A percentile compares a stretch with the other conserved stretches of the same genome.
Evolutionary conservation across 2,888 invertebrate species (phyloP).

Genomic region (Tuta absoluta): DNA sequence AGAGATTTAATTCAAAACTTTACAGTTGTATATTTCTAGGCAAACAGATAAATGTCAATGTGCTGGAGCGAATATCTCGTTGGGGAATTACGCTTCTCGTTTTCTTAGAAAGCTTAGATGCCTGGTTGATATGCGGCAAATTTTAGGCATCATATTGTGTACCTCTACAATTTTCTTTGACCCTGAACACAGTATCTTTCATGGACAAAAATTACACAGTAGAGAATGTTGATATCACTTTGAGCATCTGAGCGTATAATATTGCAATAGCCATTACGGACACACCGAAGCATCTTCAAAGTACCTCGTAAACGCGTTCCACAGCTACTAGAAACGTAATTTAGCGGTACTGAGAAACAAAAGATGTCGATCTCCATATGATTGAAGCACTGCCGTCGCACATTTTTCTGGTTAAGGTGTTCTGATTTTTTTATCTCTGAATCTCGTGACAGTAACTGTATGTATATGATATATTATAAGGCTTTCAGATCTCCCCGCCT

Average conservation of each 20-base stretch:
- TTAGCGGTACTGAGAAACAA: conserved; percentile 78
- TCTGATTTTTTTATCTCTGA: conserved; percentile 69
- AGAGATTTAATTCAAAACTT: neutral
- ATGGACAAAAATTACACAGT: conserved; percentile 72
- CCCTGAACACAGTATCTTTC: conserved; percentile 63
- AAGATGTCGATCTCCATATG: conserved; percentile 73
- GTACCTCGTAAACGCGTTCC: conserved; percentile 77
- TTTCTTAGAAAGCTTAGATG: conserved; percentile 69
- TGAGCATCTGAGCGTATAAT: conserved; percentile 74
- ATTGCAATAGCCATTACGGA: conserved; percentile 77
- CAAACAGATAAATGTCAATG: conserved; percentile 41
- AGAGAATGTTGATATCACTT: conserved; percentile 71
- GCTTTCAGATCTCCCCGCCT: conserved; percentile 56
- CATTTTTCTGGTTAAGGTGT: conserved; percentile 72
- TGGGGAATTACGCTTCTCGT: conserved; percentile 47
- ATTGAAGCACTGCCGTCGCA: conserved; percentile 68
- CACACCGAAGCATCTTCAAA: conserved; percentile 75
- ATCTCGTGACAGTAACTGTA: conserved; percentile 57
- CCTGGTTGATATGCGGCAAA: conserved; percentile 60
- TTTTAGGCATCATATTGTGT: conserved; percentile 60
- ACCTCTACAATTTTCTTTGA: conserved; percentile 71
- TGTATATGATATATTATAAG: conserved; percentile 45
- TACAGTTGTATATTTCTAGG: conserved; percentile 19
- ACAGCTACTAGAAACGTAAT: conserved; percentile 78
- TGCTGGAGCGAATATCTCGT: conserved; percentile 46